Conservation (phyloP, 2,113 vertebrate genomes). For the Polypterus bichir region DNA sequence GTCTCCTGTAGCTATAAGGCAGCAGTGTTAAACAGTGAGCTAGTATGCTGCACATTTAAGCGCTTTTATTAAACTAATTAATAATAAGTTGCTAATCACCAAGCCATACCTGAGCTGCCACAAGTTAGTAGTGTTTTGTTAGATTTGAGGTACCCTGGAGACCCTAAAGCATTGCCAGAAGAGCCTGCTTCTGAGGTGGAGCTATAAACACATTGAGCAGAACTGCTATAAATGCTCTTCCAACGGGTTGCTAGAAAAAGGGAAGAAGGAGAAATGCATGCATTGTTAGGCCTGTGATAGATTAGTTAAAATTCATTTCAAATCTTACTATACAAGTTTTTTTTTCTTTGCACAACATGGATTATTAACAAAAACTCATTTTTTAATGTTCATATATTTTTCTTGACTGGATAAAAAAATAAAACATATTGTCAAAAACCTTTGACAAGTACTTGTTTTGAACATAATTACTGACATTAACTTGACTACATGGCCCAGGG, state of each 20-base stretch:
- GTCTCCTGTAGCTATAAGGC: too few species aligned
- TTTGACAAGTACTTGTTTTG: too few species aligned
- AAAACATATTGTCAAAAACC: too few species aligned
- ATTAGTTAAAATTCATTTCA: rapidly evolving
- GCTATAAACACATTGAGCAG: slow-evolving; percentile 42
- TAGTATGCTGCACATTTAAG: too few species aligned
- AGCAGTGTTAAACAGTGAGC: too few species aligned
- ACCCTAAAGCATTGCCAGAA: slow-evolving; percentile 65
- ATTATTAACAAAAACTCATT: background rate
- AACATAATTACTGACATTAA: too few species aligned
- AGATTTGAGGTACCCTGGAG: slow-evolving; percentile 90
- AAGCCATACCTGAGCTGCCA: slow-evolving; percentile 89
- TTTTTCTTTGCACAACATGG: rapidly evolving
- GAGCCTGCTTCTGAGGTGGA: slow-evolving; percentile 54
- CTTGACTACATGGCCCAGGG: too few species aligned
- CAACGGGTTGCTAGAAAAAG: slow-evolving; percentile 65
- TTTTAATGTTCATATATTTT: too few species aligned
- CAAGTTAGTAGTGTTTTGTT: slow-evolving; percentile 95
- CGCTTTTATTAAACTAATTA: too few species aligned
- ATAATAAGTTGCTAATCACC: slow-evolving; percentile 18
- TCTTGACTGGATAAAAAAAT: too few species aligned
- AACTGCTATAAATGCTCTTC: slow-evolving; percentile 84
- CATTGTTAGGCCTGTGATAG: background rate
- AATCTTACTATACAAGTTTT: rapidly evolving
- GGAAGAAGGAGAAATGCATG: slow-evolving; percentile 32